phyloP scores from a whole-genome alignment of 2,888 invertebrate species.

The Notodonta dromedarius region DNA sequence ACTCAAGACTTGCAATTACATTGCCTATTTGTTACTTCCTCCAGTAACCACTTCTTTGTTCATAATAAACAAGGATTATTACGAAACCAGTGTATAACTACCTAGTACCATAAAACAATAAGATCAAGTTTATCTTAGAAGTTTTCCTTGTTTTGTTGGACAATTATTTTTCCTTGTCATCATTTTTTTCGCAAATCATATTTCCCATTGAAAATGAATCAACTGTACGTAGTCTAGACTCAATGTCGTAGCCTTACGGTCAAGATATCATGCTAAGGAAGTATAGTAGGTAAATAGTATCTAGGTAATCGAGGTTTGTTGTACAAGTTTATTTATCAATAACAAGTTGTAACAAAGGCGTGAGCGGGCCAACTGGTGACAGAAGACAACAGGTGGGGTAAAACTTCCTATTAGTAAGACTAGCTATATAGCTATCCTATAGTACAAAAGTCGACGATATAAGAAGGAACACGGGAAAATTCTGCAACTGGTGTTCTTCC shows the following conservation, averaged over 20 bases:
- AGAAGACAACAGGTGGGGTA: no score
- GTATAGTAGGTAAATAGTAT: neutral
- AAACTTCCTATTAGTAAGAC: no score
- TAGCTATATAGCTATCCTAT: no score
- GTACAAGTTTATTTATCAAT: no score
- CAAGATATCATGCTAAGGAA: constrained; percentile 7
- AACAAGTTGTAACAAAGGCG: no score
- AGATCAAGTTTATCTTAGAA: constrained; percentile 26
- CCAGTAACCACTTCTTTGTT: constrained; percentile 12
- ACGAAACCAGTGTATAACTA: constrained; percentile 21
- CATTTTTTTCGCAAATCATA: constrained; percentile 13
- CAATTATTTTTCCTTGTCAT: constrained; percentile 20
- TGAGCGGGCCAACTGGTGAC: no score
- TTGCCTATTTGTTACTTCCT: constrained; percentile 21
- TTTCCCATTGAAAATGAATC: constrained; percentile 10
- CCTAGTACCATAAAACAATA: constrained; percentile 27
- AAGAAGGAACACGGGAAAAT: no score
- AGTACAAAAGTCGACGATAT: no score
- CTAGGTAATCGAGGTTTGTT: no score
- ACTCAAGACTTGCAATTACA: neutral
- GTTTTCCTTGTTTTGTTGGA: constrained; percentile 29
- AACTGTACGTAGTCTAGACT: constrained; percentile 9
- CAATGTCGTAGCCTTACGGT: constrained; percentile 11
- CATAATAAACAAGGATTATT: constrained; percentile 20
- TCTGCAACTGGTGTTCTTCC: no score